Evolutionary conservation across 2,113 vertebrate species (phyloP).

Genomic region (Hemicordylus capensis): DNA sequence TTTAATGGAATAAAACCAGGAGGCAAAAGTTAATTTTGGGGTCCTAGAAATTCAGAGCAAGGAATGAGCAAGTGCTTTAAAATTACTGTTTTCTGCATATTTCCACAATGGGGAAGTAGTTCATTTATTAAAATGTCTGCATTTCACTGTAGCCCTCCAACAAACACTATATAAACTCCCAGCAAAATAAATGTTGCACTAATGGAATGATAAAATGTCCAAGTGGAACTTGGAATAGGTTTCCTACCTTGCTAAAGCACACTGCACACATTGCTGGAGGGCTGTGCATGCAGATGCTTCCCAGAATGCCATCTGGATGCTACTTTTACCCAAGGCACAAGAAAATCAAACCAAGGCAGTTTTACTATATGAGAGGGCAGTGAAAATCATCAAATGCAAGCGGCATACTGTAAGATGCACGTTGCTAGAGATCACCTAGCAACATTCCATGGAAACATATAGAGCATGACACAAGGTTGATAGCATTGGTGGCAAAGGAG

Average conservation of each 20-base stretch:
- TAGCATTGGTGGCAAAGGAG: background rate
- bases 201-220: background rate
- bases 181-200: background rate
- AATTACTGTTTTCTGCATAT: background rate
- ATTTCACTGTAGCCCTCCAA: background rate
- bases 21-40: background rate
- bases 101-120: background rate
- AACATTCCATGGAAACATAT: accelerated
- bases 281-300: background rate
- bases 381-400: background rate
- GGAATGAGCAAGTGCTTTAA: background rate
- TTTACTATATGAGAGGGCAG: background rate
- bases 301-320: conserved; percentile 6
- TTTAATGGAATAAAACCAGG: background rate
- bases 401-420: background rate
- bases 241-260: background rate
- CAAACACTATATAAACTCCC: background rate
- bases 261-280: conserved; percentile 1
- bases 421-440: background rate
- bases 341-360: background rate
- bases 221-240: background rate
- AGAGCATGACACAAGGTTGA: background rate
- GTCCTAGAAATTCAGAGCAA: background rate
- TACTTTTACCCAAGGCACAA: conserved; percentile 1
- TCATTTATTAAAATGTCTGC: background rate